A percentile compares a stretch with the other conserved stretches of the same genome.
Conservation (phyloP, 1,140 invertebrate species). For the Brachionus manjavacas region DNA sequence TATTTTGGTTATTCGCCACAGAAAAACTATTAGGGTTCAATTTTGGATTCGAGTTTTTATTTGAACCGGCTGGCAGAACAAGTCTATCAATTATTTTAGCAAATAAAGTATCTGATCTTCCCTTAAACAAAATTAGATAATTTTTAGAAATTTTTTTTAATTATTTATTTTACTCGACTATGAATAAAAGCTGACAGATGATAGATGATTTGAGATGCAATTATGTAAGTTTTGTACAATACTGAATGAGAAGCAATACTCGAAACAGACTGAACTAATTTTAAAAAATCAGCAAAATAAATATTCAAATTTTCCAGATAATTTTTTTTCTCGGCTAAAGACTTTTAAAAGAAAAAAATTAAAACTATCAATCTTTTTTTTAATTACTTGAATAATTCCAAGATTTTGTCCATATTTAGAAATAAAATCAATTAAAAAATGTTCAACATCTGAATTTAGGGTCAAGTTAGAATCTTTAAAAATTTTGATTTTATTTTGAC, state of each 20-base stretch:
- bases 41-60: neutral
- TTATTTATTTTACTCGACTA: neutral
- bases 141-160: neutral
- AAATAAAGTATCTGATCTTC: conserved; percentile 33
- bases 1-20: conserved; percentile 32
- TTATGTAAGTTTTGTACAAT: conserved; percentile 27
- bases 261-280: neutral
- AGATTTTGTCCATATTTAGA: neutral
- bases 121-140: neutral
- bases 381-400: neutral
- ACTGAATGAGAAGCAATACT: conserved; percentile 9
- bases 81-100: conserved; percentile 33
- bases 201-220: conserved; percentile 25
- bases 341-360: neutral
- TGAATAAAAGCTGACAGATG: conserved; percentile 2
- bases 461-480: neutral
- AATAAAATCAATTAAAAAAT: conserved; percentile 31
- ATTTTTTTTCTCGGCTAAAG: neutral
- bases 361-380: neutral
- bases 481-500: neutral
- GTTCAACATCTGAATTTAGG: neutral
- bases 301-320: neutral
- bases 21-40: neutral
- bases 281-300: conserved; percentile 24
- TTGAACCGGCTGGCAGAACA: neutral